phyloP scores from a whole-genome alignment of 2,113 vertebrate genomes.

The Toxostoma redivivum region DNA sequence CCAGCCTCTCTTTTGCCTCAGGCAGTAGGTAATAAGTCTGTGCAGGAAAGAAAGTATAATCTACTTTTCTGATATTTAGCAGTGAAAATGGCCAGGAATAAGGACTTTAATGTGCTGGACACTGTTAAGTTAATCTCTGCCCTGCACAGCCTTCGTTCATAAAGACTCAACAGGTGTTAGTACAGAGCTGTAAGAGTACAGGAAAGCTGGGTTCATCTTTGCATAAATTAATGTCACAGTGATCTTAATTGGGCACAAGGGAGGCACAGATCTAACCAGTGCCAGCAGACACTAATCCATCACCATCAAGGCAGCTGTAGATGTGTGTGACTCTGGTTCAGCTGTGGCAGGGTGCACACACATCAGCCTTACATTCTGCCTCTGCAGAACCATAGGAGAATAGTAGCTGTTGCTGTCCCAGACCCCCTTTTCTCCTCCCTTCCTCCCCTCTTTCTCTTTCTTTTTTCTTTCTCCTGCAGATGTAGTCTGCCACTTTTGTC shows the following conservation, averaged over 20 bases:
- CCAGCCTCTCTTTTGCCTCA: not conserved
- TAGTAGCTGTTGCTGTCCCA: not conserved
- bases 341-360: not conserved
- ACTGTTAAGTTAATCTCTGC: not conserved
- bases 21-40: not conserved
- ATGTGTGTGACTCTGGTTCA: not conserved
- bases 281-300: not conserved
- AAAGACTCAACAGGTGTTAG: not conserved
- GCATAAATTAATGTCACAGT: not conserved
- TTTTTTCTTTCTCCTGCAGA: not conserved
- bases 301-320: not conserved
- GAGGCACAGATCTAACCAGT: not conserved
- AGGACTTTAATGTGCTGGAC: not conserved
- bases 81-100: not conserved
- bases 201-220: not conserved
- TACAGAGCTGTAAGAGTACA: not conserved
- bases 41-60: not conserved
- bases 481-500: not conserved
- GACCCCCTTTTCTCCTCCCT: not conserved
- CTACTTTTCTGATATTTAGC: not conserved
- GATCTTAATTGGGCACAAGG: not conserved
- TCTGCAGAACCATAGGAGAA: not conserved
- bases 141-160: not conserved
- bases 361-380: rapidly evolving
- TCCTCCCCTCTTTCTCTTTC: not conserved